These are phyloP conservation scores for Drepana falcataria DNA, from an alignment of 2,888 invertebrate genomes.

Conservation along the genomic window DNA sequence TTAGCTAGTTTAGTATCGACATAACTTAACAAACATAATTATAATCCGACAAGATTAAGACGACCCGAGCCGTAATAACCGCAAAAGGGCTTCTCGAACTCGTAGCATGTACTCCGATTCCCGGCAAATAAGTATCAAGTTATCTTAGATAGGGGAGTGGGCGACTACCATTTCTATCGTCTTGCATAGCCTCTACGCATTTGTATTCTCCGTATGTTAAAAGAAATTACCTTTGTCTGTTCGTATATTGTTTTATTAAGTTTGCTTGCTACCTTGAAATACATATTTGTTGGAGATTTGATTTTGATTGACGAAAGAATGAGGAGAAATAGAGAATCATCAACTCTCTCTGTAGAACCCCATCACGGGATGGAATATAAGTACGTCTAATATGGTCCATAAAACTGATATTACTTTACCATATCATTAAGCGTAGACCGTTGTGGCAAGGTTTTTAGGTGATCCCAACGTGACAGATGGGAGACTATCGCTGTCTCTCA, in stretches of 20 bases:
- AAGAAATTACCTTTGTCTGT: not conserved
- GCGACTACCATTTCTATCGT: conserved; percentile 26
- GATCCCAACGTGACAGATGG: no score
- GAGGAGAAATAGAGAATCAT: no score
- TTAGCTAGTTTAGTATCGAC: not conserved
- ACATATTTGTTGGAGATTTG: no score
- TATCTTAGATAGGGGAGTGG: conserved; percentile 28
- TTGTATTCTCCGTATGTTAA: not conserved
- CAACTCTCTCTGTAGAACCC: no score
- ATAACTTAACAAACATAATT: not conserved
- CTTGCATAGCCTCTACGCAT: conserved; percentile 7
- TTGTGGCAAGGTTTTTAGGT: no score
- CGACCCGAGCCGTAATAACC: not conserved
- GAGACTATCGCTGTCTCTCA: no score
- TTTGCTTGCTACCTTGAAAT: no score
- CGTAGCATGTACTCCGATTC: conserved; percentile 15
- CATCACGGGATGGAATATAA: no score
- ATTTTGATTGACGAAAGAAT: no score
- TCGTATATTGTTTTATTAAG: not conserved
- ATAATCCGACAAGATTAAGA: not conserved
- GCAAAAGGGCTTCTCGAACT: conserved; percentile 4
- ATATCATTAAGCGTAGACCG: no score
- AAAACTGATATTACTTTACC: no score
- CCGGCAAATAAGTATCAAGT: conserved; percentile 18
- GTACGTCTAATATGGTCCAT: no score